phyloP scores from a whole-genome alignment of 2,797 vertebrate genomes.

The Malacoraja senta region DNA sequence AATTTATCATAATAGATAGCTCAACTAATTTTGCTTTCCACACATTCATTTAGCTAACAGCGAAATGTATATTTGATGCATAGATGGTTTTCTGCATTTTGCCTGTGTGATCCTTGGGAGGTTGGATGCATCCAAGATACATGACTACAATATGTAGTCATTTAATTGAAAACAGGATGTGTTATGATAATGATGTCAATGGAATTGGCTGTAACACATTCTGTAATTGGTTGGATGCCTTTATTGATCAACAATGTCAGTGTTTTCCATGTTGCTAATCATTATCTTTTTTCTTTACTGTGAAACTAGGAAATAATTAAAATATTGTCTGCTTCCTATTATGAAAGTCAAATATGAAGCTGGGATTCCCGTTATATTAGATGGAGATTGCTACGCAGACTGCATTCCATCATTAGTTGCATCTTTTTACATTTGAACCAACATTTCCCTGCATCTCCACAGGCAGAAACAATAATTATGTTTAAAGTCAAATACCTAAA shows the following conservation, averaged over 20 bases:
- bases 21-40: neutral
- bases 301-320: neutral
- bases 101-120: neutral
- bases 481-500: neutral
- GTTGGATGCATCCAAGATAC: neutral
- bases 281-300: neutral
- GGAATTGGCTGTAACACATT: neutral
- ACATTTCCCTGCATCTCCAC: neutral
- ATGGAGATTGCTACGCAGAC: no score
- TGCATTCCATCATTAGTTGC: neutral
- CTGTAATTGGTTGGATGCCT: neutral
- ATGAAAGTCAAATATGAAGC: no score
- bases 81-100: neutral
- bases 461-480: neutral
- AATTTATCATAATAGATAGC: neutral
- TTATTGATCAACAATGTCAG: neutral
- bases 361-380: neutral
- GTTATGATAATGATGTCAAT: no score
- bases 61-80: neutral
- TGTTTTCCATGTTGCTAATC: neutral
- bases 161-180: no score
- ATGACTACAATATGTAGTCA: no score
- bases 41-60: neutral
- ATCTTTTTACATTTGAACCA: neutral
- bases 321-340: no score